These are phyloP conservation scores for Monopterus albus DNA, from an alignment of 2,113 vertebrate genomes.

Conservation along the genomic window DNA sequence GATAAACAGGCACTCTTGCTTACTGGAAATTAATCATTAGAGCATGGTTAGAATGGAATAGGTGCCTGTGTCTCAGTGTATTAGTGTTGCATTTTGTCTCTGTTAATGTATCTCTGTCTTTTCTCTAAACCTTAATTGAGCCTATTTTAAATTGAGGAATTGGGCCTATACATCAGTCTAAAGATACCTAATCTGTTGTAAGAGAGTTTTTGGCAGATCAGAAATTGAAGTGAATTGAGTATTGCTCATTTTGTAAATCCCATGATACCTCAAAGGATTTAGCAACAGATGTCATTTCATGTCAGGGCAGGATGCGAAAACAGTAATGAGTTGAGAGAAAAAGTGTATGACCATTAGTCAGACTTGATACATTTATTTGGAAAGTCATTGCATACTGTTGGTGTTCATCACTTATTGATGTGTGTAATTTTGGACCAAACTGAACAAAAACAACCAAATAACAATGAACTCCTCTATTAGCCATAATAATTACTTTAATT, in stretches of 20 bases:
- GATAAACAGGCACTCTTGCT: constrained; percentile 52
- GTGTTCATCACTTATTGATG: no score
- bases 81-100: not conserved
- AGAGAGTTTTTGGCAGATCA: constrained; percentile 1
- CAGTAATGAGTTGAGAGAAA: not conserved
- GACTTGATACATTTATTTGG: no score
- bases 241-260: not conserved
- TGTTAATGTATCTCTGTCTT: constrained; percentile 17
- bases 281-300: not conserved
- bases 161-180: constrained; percentile 2
- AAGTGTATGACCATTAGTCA: not conserved
- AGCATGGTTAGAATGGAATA: constrained; percentile 17
- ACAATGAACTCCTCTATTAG: no score
- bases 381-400: no score
- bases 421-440: not conserved
- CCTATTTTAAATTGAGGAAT: constrained; percentile 2
- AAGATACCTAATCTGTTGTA: constrained; percentile 27
- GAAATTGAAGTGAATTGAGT: constrained; percentile 7
- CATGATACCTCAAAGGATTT: not conserved
- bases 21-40: constrained; percentile 57
- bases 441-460: not conserved
- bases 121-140: constrained; percentile 21
- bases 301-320: not conserved
- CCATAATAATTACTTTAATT: no score
- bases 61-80: constrained; percentile 7